Evolutionary conservation across 2,113 vertebrate genomes (phyloP).

Genomic region (Lepus europaeus): DNA sequence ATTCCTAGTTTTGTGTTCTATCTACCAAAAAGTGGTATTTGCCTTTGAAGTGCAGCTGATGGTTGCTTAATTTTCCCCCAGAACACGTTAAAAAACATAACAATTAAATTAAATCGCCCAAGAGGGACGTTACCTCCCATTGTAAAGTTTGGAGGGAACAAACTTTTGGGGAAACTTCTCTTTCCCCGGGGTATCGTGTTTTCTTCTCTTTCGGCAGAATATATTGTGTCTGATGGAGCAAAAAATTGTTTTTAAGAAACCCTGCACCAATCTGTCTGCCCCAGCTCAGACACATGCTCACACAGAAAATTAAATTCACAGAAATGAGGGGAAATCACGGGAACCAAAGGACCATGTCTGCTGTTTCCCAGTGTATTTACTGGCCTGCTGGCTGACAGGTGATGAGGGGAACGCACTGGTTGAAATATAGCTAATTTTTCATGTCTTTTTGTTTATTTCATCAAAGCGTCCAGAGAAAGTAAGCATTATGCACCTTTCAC

Average conservation of each 20-base stretch:
- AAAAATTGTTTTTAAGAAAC: slow-evolving; percentile 83
- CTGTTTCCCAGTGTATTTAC: slow-evolving; percentile 70
- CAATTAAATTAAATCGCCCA: slow-evolving; percentile 85
- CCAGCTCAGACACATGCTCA: slow-evolving; percentile 77
- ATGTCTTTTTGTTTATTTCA: slow-evolving; percentile 39
- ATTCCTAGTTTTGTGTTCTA: slow-evolving; percentile 83
- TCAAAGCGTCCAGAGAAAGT: neutral
- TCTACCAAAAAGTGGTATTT: slow-evolving; percentile 83
- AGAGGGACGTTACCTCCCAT: slow-evolving; percentile 69
- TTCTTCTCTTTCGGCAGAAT: slow-evolving; percentile 80
- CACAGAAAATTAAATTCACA: slow-evolving; percentile 79
- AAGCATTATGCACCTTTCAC: neutral
- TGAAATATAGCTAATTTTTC: slow-evolving; percentile 58
- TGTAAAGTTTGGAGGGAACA: slow-evolving; percentile 68
- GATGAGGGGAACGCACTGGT: slow-evolving; percentile 53
- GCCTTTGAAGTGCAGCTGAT: slow-evolving; percentile 80
- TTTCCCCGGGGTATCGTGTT: slow-evolving; percentile 55
- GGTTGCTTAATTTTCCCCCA: slow-evolving; percentile 80
- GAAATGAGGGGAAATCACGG: slow-evolving; percentile 82
- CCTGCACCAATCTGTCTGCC: slow-evolving; percentile 77
- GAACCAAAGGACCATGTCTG: slow-evolving; percentile 66
- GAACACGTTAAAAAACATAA: slow-evolving; percentile 82
- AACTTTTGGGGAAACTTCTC: slow-evolving; percentile 70
- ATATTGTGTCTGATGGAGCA: slow-evolving; percentile 73
- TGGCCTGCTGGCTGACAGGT: slow-evolving; percentile 53